Conservation (phyloP, 2,888 invertebrate species). For the Acanthosepion esculentum region DNA sequence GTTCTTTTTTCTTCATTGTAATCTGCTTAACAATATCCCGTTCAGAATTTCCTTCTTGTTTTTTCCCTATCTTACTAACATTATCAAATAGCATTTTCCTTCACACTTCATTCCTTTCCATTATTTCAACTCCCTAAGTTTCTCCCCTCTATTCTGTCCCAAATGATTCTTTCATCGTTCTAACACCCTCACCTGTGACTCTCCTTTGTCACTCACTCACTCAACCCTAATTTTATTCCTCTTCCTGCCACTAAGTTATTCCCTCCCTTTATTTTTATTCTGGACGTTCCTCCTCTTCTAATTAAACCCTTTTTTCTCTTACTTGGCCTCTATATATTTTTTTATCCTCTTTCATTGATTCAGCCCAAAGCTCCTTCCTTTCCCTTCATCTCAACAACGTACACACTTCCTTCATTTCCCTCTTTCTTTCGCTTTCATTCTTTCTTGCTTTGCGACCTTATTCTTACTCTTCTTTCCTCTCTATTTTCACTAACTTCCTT, state of each 20-base stretch:
- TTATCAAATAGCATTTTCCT: background rate
- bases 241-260: background rate
- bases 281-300: background rate
- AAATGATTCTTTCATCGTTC: background rate
- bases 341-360: background rate
- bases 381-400: background rate
- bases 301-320: background rate
- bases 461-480: background rate
- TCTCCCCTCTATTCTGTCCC: background rate
- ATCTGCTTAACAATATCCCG: too few species aligned
- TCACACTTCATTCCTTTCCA: background rate
- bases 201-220: constrained; percentile 1
- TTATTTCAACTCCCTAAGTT: background rate
- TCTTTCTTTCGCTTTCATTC: background rate
- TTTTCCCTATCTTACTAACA: too few species aligned
- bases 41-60: too few species aligned
- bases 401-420: background rate
- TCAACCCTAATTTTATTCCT: constrained; percentile 15
- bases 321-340: background rate
- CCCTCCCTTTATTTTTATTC: background rate
- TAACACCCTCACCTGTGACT: background rate
- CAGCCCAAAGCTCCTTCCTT: background rate
- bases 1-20: too few species aligned
- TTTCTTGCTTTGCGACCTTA: background rate
- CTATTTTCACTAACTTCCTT: background rate